These are phyloP conservation scores for Harmothoe impar DNA, from an alignment of 2,888 invertebrate species.

Conservation along the genomic window DNA sequence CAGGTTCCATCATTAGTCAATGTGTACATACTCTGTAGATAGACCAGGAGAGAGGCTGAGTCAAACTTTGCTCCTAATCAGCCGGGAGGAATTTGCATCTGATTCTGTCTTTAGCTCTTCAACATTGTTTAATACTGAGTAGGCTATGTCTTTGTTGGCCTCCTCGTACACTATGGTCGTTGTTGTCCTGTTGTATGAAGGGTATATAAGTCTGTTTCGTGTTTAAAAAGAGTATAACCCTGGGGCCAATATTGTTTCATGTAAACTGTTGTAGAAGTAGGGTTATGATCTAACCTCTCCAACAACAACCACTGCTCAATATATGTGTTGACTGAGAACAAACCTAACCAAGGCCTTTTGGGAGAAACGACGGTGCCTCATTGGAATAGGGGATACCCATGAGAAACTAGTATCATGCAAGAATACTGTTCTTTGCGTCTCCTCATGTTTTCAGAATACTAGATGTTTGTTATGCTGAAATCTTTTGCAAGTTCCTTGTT, in stretches of 20 bases:
- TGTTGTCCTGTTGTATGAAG: background rate
- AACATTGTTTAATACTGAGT: background rate
- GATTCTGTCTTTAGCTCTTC: background rate
- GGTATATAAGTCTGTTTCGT: background rate
- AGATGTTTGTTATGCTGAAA: conserved; percentile 21
- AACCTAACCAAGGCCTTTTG: background rate
- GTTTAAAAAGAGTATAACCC: background rate
- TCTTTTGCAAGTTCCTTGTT: background rate
- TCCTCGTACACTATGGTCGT: background rate
- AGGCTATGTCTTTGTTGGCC: background rate
- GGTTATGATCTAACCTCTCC: background rate
- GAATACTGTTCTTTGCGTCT: background rate
- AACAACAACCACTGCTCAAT: conserved; percentile 41
- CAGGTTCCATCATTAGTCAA: background rate
- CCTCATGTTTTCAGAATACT: background rate
- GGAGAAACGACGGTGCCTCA: conserved; percentile 15
- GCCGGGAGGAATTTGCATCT: background rate
- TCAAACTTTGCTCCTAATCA: background rate
- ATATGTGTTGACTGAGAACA: conserved; percentile 38
- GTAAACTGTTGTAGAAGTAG: background rate
- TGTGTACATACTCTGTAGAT: conserved; percentile 23
- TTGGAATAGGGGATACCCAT: background rate
- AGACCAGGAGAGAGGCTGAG: background rate
- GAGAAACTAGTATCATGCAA: too few relatives aligned
- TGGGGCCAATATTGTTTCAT: conserved; percentile 14